A percentile compares a stretch with the other conserved stretches of the same genome.
phyloP scores from a whole-genome alignment of 2,888 invertebrate species.

The Drosophila helvetica region DNA sequence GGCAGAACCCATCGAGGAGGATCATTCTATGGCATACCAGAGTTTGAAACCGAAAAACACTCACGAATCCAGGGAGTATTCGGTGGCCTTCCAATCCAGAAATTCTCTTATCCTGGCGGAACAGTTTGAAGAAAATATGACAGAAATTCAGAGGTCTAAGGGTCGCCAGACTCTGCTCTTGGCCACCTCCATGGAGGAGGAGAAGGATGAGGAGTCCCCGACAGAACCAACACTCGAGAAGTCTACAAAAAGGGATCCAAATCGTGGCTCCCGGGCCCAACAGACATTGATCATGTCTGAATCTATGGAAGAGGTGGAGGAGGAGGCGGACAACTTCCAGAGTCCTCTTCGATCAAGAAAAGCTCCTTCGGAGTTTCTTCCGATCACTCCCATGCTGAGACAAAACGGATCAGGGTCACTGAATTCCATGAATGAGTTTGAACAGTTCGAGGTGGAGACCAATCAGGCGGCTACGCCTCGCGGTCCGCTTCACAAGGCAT shows the following conservation, averaged over 20 bases:
- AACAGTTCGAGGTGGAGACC: conserved; percentile 13
- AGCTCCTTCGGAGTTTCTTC: neutral
- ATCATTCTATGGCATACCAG: neutral
- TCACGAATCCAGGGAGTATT: neutral
- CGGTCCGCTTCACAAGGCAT: neutral
- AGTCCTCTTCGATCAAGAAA: conserved; percentile 15
- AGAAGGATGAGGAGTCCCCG: neutral
- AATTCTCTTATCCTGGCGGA: conserved; percentile 3
- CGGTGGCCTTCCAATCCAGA: neutral
- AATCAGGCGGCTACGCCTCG: neutral
- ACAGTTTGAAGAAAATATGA: conserved; percentile 5
- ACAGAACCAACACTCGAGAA: neutral
- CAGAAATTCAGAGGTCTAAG: neutral
- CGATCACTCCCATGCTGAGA: conserved; percentile 7
- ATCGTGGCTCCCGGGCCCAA: neutral
- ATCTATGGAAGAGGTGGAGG: neutral
- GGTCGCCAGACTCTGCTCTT: neutral
- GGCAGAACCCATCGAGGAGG: neutral
- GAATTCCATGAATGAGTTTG: conserved; percentile 18
- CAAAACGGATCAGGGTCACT: conserved; percentile 19
- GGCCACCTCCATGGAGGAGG: neutral
- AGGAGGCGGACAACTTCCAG: conserved; percentile 10
- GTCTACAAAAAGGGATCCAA: neutral
- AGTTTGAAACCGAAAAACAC: neutral
- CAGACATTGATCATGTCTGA: conserved; percentile 5